Evolutionary conservation across 2,888 invertebrate species (phyloP).

Genomic region (Bhutanitis thaidina): DNA sequence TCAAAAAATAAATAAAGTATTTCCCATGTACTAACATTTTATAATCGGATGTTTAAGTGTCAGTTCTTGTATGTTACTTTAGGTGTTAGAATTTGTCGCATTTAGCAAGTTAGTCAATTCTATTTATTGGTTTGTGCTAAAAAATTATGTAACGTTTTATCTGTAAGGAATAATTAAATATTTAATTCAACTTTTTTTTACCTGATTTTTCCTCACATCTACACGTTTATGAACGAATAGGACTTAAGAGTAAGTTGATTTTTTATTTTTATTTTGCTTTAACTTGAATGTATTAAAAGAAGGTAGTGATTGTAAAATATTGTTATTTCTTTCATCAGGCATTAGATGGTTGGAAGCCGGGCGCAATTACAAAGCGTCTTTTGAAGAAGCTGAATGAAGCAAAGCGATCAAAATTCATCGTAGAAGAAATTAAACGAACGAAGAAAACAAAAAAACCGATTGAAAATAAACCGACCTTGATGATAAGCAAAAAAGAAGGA

Average conservation of each 20-base stretch:
- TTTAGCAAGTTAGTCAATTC: too few species aligned
- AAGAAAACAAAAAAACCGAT: constrained; percentile 45
- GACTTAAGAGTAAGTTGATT: constrained; percentile 27
- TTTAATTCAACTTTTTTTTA: constrained; percentile 24
- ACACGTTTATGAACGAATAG: constrained; percentile 10
- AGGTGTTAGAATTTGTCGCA: too few species aligned
- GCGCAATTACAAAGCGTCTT: constrained; percentile 58
- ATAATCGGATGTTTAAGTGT: neutral
- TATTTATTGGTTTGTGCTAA: constrained; percentile 40
- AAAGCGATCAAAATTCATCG: constrained; percentile 33
- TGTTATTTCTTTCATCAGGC: constrained; percentile 32
- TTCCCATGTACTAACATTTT: neutral
- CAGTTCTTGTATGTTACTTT: neutral
- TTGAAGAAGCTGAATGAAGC: constrained; percentile 49
- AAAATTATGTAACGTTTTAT: constrained; percentile 57
- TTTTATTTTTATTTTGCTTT: constrained; percentile 25
- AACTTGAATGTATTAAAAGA: too few species aligned
- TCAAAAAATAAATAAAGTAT: neutral
- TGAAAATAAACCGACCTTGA: constrained; percentile 52
- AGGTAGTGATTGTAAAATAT: constrained; percentile 12
- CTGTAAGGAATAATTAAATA: constrained; percentile 40
- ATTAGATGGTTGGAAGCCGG: constrained; percentile 60
- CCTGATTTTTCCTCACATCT: neutral
- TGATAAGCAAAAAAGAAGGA: constrained; percentile 52
- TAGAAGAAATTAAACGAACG: constrained; percentile 29